Base-by-base conservation (phyloP, 2,113 vertebrate species). In the Suncus etruscus region DNA sequence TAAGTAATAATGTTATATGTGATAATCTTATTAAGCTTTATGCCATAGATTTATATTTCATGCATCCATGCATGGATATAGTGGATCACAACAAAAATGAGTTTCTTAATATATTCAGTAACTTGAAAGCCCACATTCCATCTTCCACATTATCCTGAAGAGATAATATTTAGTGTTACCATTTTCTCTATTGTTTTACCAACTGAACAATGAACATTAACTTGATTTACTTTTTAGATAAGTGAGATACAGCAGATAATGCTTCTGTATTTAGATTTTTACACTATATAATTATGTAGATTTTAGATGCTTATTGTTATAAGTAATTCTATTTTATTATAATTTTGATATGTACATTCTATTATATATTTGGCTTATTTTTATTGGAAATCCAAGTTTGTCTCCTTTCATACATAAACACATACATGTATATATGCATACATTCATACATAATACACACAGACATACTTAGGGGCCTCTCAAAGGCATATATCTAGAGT, bases 161-260 rank as follows among this genome's bases (percentile, higher is more conserved):
- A 82, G 11, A 7, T 22, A 73, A 73, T 66, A 73, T 89, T 93
- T 82, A 82, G 61, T 45, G 81, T 68, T 85, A 48, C 15, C 50
- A 82, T 74, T 51, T 76, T n/a, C n/a, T 63, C 14, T 50, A 25
- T 70, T 85, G 20, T 70, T 65, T 84, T 27, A n/a, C 25, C 10
- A 77, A 48, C 65, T 48, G 72, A 82, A 48, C 50, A 65, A 31
- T 58, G 47, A 9, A 82, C 12, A 32, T 22, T 61, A 61, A 61
- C 48, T 68, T 91, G 65, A 9, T 31, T 82, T 79, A n/a, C n/a
- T 89, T 81, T 76, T 89, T 32, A 61, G 10, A 50, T 16, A 84
- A 90, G 63, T 87, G 63, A 61, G 91, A 75, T 72, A 58, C 2
- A 68, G 39, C 63, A 68, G 10, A 58, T 9, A 27, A 25, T n/a